Evolutionary conservation across 2,113 vertebrate genomes (phyloP).

Genomic region (Colaptes auratus): DNA sequence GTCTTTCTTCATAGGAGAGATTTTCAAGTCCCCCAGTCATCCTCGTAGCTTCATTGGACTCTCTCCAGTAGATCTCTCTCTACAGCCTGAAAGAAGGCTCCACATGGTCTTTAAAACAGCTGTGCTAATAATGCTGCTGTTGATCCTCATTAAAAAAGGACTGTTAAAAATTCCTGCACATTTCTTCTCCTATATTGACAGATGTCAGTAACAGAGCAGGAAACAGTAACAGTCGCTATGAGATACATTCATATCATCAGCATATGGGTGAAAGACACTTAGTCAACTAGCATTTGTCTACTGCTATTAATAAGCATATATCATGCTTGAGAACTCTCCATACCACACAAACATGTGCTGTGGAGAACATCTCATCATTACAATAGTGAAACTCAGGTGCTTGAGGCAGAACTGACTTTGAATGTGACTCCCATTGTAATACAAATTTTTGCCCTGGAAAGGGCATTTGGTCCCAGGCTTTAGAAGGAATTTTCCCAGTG

Average conservation of each 20-base stretch:
- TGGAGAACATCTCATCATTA: neutral
- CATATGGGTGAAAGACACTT: neutral
- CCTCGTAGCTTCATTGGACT: no score
- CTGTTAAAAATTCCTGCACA: neutral
- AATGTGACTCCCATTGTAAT: neutral
- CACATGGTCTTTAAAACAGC: neutral
- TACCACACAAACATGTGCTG: accelerated
- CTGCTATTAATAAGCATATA: neutral
- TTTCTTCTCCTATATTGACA: neutral
- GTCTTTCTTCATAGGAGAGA: no score
- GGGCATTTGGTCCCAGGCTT: neutral
- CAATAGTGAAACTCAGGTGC: neutral
- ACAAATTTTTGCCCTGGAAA: neutral
- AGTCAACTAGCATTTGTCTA: neutral
- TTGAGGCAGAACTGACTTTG: neutral
- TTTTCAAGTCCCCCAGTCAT: no score
- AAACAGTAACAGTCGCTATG: neutral
- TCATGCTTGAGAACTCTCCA: neutral
- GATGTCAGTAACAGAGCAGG: neutral
- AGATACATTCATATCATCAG: neutral
- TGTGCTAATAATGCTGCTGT: neutral
- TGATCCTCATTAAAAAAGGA: neutral
- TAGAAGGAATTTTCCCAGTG: neutral
- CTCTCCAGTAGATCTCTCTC: neutral
- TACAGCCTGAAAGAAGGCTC: neutral